Evolutionary conservation across 2,113 vertebrate genomes (phyloP).

Genomic region (Parotia lawesii): DNA sequence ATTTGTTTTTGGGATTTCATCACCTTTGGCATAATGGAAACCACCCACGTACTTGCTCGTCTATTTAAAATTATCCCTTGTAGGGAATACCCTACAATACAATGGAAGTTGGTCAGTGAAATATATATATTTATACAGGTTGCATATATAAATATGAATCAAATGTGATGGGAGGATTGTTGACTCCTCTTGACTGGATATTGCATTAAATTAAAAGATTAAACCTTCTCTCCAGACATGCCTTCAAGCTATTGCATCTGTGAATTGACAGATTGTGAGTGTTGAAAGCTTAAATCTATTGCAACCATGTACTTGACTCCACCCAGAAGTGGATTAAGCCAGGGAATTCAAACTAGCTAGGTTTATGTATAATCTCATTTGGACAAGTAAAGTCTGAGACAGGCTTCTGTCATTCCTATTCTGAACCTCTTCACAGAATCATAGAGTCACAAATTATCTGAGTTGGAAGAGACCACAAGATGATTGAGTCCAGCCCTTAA

Average conservation of each 20-base stretch:
- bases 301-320: background rate
- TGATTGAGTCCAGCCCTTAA: background rate
- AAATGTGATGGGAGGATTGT: background rate
- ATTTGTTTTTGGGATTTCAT: background rate
- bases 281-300: constrained; percentile 13
- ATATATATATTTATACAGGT: background rate
- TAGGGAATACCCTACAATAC: background rate
- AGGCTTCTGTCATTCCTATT: background rate
- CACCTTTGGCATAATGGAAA: background rate
- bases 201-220: constrained; percentile 21
- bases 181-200: background rate
- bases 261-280: background rate
- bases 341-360: background rate
- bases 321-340: background rate
- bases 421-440: background rate
- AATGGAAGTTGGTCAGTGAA: background rate
- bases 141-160: background rate
- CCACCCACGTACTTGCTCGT: background rate
- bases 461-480: background rate
- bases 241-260: constrained; percentile 14
- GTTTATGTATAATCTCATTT: background rate
- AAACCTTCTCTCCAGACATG: constrained; percentile 26
- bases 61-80: background rate
- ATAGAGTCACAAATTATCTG: background rate
- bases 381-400: background rate